Conservation (phyloP, 2,113 vertebrate species). For the Scomber scombrus region DNA sequence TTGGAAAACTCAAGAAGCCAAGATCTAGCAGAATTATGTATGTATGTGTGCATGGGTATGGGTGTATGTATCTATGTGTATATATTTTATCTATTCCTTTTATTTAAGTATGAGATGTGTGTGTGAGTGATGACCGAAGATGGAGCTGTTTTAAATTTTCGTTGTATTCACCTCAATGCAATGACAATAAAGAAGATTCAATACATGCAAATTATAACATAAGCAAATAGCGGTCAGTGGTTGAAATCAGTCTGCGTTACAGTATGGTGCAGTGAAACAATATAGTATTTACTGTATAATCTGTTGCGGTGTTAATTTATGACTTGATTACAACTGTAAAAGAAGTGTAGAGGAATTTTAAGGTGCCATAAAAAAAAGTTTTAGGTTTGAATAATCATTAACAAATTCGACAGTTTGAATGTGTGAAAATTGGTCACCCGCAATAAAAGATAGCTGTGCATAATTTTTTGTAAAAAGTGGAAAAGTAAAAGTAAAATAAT, state of each 20-base stretch:
- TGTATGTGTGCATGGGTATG: too few species aligned
- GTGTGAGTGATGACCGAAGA: too few species aligned
- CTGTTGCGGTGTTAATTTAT: background rate
- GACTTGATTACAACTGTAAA: background rate
- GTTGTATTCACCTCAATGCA: too few species aligned
- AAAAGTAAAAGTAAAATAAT: conserved; percentile 1
- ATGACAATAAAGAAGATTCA: too few species aligned
- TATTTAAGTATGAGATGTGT: too few species aligned
- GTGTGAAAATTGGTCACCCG: background rate
- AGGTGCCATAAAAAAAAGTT: background rate
- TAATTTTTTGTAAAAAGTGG: background rate
- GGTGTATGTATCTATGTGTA: too few species aligned
- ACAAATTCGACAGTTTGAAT: background rate
- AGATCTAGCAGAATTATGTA: background rate
- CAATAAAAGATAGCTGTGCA: background rate
- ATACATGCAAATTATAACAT: background rate
- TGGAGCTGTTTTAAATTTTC: too few species aligned
- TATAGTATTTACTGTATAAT: background rate
- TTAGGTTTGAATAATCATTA: background rate
- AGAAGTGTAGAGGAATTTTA: background rate
- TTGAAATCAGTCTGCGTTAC: background rate
- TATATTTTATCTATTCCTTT: too few species aligned
- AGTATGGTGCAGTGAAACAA: background rate
- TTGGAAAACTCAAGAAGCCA: conserved; percentile 15
- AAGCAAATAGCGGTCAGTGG: background rate